These are phyloP conservation scores for Rhynchonycteris naso DNA, from an alignment of 2,797 vertebrate genomes.

Conservation along the genomic window DNA sequence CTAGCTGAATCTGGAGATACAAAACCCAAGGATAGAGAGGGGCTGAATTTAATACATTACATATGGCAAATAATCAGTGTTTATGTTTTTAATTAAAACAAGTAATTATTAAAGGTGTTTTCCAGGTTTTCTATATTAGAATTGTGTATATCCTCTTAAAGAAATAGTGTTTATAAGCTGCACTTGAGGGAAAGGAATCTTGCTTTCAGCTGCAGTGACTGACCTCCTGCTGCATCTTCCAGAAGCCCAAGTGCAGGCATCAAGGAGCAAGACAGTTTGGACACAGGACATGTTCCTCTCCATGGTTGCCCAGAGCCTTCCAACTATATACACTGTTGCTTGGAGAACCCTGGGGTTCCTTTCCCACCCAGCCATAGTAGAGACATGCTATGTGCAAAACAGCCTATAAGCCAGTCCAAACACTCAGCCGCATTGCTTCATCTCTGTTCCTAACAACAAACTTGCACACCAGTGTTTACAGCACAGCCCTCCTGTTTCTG, in stretches of 20 bases:
- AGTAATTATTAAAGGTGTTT: neutral
- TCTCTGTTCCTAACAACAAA: neutral
- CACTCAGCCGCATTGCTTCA: neutral
- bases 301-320: neutral
- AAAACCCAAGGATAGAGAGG: neutral
- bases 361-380: neutral
- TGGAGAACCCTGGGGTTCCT: neutral
- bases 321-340: neutral
- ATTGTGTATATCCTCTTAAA: neutral
- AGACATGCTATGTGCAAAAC: neutral
- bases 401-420: neutral
- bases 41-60: neutral
- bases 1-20: neutral
- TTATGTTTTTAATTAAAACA: slow-evolving; percentile 47
- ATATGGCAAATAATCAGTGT: neutral
- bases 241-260: neutral
- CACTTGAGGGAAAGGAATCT: neutral
- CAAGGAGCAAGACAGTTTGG: neutral
- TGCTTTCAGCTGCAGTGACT: neutral
- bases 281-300: neutral
- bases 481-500: neutral
- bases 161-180: neutral
- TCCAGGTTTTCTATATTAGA: neutral
- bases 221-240: neutral
- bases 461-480: neutral